These are phyloP conservation scores for Meloidogyne exigua DNA, from an alignment of 1,140 invertebrate species.

Conservation along the genomic window DNA sequence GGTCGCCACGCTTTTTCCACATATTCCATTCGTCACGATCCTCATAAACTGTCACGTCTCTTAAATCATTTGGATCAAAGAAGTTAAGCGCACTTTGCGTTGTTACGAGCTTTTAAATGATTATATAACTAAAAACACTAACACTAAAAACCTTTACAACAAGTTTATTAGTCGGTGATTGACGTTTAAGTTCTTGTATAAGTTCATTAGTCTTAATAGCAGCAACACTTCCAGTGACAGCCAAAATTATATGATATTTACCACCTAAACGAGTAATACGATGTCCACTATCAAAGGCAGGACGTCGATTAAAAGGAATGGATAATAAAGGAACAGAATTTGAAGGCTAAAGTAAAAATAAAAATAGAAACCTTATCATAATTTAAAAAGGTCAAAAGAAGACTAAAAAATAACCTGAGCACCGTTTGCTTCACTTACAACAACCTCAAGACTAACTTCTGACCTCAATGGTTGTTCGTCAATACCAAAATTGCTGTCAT, in stretches of 20 bases:
- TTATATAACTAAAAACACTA: slow-evolving; percentile 21
- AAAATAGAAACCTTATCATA: background rate
- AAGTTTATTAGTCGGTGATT: slow-evolving; percentile 44
- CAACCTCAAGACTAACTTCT: slow-evolving; percentile 1
- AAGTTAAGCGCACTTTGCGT: slow-evolving; percentile 86
- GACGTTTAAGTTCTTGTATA: slow-evolving; percentile 68
- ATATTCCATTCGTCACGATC: slow-evolving; percentile 86
- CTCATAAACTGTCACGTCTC: slow-evolving; percentile 71
- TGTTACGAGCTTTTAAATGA: slow-evolving; percentile 71
- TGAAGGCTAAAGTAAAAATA: background rate
- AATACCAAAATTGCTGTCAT: background rate
- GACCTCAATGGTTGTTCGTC: background rate
- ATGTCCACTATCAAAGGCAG: slow-evolving; percentile 41
- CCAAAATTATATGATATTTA: slow-evolving; percentile 71
- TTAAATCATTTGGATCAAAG: slow-evolving; percentile 72
- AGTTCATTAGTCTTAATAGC: slow-evolving; percentile 79
- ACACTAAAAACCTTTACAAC: slow-evolving; percentile 49
- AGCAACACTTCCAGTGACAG: slow-evolving; percentile 86
- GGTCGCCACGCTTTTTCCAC: slow-evolving; percentile 88
- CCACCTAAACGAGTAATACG: slow-evolving; percentile 27
- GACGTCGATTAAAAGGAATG: background rate
- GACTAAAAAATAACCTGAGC: background rate
- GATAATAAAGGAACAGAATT: background rate
- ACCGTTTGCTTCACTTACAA: background rate
- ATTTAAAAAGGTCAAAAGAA: no score